A percentile compares a stretch with the other conserved stretches of the same genome.
Conservation (phyloP, 64 coral and sea anemone genomes). For the Anthopleura sola region DNA sequence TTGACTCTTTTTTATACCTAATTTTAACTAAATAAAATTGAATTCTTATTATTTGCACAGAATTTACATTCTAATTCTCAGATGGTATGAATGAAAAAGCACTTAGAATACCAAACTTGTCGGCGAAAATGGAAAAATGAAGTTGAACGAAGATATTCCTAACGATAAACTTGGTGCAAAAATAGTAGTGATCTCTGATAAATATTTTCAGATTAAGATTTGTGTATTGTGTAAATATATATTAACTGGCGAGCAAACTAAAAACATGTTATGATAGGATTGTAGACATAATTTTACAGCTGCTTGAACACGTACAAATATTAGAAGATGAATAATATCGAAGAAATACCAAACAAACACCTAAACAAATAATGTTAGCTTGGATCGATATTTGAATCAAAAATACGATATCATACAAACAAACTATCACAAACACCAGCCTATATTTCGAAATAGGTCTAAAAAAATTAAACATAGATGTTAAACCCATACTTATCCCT, state of each 20-base stretch:
- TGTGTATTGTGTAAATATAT: neutral
- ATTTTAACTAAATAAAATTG: neutral
- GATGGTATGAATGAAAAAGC: neutral
- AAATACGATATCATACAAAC: too few relatives aligned
- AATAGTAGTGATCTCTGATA: neutral
- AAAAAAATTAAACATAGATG: neutral
- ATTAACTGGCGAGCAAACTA: neutral
- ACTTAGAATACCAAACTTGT: neutral
- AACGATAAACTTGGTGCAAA: neutral
- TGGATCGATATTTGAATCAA: too few relatives aligned
- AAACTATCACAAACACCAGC: neutral
- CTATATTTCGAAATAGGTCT: neutral
- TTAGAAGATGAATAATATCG: neutral
- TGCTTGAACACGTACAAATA: neutral
- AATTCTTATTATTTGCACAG: neutral
- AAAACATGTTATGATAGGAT: neutral
- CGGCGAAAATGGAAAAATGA: neutral
- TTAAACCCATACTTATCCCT: neutral
- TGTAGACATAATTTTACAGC: neutral
- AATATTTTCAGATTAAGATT: neutral
- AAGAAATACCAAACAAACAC: neutral
- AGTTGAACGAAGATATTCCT: neutral
- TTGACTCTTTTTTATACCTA: neutral
- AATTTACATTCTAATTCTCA: neutral
- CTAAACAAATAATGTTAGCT: neutral